These are phyloP conservation scores for Maniola hyperantus DNA, from an alignment of 2,888 invertebrate species.

Conservation along the genomic window DNA sequence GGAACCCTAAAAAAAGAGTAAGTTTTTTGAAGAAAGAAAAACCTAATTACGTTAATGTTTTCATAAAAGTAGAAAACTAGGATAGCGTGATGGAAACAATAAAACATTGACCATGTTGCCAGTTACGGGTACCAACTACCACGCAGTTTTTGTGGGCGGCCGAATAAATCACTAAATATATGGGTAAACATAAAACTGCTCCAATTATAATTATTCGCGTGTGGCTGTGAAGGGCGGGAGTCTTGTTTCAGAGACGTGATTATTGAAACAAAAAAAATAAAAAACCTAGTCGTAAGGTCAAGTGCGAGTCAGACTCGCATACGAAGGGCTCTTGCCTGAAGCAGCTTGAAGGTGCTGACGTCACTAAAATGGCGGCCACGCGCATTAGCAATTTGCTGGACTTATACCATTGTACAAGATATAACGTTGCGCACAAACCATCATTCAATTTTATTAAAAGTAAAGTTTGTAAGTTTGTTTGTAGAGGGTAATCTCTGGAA, in stretches of 20 bases:
- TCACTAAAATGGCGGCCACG: too few species aligned
- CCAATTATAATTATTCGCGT: constrained; percentile 24
- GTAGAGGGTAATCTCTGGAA: too few species aligned
- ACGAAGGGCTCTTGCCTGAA: too few species aligned
- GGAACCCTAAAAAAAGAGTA: not conserved
- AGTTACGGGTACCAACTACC: not conserved
- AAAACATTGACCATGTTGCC: constrained; percentile 9
- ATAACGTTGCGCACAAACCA: too few species aligned
- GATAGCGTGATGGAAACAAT: constrained; percentile 15
- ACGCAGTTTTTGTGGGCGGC: constrained; percentile 8
- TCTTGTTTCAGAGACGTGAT: constrained; percentile 8
- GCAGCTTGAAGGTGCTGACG: too few species aligned
- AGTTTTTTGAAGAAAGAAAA: not conserved
- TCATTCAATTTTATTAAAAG: too few species aligned
- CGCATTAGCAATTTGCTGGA: too few species aligned
- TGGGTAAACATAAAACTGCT: constrained; percentile 14
- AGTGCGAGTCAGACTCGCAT: too few species aligned
- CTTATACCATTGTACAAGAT: too few species aligned
- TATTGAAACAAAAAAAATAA: not conserved
- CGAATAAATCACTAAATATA: constrained; percentile 22
- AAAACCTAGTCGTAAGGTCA: not conserved
- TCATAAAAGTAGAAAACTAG: constrained; percentile 14
- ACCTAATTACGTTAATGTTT: constrained; percentile 14
- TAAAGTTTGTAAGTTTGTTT: too few species aligned
- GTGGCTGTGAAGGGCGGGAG: constrained; percentile 3